These are phyloP conservation scores for Sapayoa aenigma DNA, from an alignment of 2,113 vertebrate species.

Conservation along the genomic window DNA sequence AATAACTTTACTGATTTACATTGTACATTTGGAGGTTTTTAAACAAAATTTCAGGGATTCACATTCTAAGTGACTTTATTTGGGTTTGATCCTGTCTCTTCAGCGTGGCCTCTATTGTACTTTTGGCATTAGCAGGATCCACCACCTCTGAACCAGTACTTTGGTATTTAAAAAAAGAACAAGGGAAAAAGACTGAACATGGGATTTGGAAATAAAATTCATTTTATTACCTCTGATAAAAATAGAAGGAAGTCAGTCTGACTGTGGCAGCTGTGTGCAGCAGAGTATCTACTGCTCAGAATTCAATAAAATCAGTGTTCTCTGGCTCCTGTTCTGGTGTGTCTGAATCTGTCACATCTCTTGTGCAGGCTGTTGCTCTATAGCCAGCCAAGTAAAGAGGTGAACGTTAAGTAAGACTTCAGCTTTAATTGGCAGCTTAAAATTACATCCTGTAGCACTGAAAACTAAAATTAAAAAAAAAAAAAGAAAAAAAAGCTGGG, in stretches of 20 bases:
- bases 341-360: slow-evolving; percentile 2
- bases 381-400: background rate
- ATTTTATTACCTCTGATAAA: background rate
- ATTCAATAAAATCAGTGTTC: background rate
- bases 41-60: background rate
- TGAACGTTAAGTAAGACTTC: background rate
- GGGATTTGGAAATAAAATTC: background rate
- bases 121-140: background rate
- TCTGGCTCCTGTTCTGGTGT: background rate
- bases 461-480: background rate
- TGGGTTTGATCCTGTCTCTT: background rate
- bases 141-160: background rate
- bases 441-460: background rate
- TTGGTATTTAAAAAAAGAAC: background rate
- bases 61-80: background rate
- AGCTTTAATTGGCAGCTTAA: background rate
- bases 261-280: background rate
- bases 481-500: background rate
- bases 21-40: rapidly evolving
- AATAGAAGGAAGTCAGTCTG: background rate
- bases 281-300: background rate
- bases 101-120: background rate
- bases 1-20: background rate
- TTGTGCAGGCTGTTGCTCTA: background rate
- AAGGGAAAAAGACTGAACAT: background rate